Percentiles rank a stretch among this genome's conserved stretches.
These are phyloP conservation scores for Orthosia cruda DNA, from an alignment of 2,888 invertebrate genomes.

Conservation along the genomic window DNA sequence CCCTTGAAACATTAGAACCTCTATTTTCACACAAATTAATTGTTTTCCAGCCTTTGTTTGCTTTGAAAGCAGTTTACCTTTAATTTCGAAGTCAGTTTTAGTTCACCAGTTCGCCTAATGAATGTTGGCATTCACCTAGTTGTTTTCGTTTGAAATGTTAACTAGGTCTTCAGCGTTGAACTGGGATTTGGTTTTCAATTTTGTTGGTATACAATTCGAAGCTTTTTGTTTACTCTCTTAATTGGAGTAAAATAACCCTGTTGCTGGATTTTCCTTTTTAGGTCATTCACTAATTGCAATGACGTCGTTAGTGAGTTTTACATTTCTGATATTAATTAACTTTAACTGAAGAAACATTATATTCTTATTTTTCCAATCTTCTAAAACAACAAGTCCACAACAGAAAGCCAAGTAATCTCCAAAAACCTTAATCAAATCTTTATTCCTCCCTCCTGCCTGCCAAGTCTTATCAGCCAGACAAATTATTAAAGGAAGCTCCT, in stretches of 20 bases:
- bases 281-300: not conserved
- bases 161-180: constrained; percentile 31
- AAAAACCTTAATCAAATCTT: constrained; percentile 26
- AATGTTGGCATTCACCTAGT: constrained; percentile 43
- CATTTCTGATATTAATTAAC: not conserved
- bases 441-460: constrained; percentile 35
- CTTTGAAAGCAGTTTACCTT: constrained; percentile 47
- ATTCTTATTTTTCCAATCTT: not conserved
- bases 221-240: constrained; percentile 18
- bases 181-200: constrained; percentile 19
- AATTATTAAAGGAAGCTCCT: constrained; percentile 61
- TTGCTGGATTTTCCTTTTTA: not conserved
- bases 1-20: constrained; percentile 1
- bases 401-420: constrained; percentile 21
- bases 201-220: constrained; percentile 11
- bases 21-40: constrained; percentile 41
- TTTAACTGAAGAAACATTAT: not conserved
- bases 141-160: constrained; percentile 54
- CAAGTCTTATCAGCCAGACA: constrained; percentile 58
- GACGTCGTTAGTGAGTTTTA: not conserved
- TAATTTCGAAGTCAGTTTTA: constrained; percentile 56
- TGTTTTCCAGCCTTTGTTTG: constrained; percentile 49
- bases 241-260: constrained; percentile 16
- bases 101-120: constrained; percentile 45
- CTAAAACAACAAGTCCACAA: not conserved